phyloP scores from a whole-genome alignment of 1,140 invertebrate species.

The Nasonia giraulti region DNA sequence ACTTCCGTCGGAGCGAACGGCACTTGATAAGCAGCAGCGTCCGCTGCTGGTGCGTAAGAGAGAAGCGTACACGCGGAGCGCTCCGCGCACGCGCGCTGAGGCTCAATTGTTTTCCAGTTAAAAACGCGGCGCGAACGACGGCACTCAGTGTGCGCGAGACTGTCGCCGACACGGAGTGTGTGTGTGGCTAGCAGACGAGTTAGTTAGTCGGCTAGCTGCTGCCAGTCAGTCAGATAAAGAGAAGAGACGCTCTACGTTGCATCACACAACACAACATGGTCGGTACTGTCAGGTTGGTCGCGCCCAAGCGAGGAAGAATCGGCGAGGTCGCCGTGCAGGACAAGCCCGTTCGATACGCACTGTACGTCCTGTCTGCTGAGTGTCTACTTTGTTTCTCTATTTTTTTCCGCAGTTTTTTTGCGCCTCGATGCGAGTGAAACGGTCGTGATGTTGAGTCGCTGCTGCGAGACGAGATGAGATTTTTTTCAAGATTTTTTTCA shows the following conservation, averaged over 20 bases:
- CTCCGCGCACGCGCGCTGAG: conserved; percentile 59
- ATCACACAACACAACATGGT: conserved; percentile 62
- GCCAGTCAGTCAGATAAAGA: background rate
- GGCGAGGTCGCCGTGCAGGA: background rate
- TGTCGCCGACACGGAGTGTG: conserved; percentile 17
- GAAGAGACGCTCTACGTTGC: background rate
- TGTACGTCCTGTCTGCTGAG: conserved; percentile 28
- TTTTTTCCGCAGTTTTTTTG: too few species aligned
- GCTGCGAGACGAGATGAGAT: too few species aligned
- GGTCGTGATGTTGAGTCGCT: too few species aligned
- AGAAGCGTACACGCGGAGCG: background rate
- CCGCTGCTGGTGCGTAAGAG: background rate
- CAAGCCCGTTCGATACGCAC: conserved; percentile 2
- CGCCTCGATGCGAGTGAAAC: too few species aligned
- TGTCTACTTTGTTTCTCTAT: background rate
- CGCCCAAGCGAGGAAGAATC: background rate
- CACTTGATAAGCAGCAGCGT: conserved; percentile 33
- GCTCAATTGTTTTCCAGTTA: conserved; percentile 61
- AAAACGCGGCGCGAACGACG: conserved; percentile 58
- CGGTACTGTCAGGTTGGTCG: conserved; percentile 62
- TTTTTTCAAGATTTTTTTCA: too few species aligned
- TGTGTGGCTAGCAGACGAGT: conserved; percentile 9
- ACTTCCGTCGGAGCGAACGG: conserved; percentile 17
- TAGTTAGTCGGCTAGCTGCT: background rate
- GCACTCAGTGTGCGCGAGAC: conserved; percentile 59